A percentile compares a stretch with the other conserved stretches of the same genome.
phyloP scores from a whole-genome alignment of 2,888 invertebrate species.

The Polyommatus iphigenia region DNA sequence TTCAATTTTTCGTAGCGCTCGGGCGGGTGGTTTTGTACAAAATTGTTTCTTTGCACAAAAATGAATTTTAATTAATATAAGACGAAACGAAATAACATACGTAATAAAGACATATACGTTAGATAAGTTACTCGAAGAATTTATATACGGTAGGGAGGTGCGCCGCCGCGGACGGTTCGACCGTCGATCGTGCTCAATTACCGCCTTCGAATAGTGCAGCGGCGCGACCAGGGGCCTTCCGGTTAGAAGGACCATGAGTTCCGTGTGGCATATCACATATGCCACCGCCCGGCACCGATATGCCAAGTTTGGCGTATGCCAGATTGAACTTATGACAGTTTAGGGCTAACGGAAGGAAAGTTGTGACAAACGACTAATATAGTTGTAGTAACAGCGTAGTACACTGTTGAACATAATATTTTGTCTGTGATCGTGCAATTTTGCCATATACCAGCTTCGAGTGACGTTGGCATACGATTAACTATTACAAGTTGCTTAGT shows the following conservation, averaged over 20 bases:
- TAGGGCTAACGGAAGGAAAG: not conserved
- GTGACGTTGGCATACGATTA: slow-evolving; percentile 35
- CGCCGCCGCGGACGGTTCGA: slow-evolving; percentile 46
- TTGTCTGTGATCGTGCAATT: slow-evolving; percentile 43
- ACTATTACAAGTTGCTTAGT: slow-evolving; percentile 20
- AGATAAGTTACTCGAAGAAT: slow-evolving; percentile 75
- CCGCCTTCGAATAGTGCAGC: slow-evolving; percentile 44
- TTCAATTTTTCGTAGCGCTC: slow-evolving; percentile 40
- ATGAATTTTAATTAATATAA: slow-evolving; percentile 65
- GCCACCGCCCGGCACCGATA: not conserved
- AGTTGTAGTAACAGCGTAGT: not conserved
- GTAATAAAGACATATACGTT: slow-evolving; percentile 81
- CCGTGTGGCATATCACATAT: not conserved
- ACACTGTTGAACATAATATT: slow-evolving; percentile 1
- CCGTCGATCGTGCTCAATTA: slow-evolving; percentile 43
- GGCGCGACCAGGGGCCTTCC: slow-evolving; percentile 35
- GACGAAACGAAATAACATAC: slow-evolving; percentile 76
- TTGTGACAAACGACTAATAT: not conserved
- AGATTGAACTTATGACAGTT: not conserved
- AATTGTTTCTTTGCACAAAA: slow-evolving; percentile 70
- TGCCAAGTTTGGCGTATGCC: not conserved
- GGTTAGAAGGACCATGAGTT: not conserved
- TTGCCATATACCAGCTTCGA: slow-evolving; percentile 35
- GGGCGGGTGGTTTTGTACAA: slow-evolving; percentile 53
- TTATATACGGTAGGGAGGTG: slow-evolving; percentile 57